Percentiles rank a stretch among this genome's conserved stretches.
Evolutionary conservation across 2,113 vertebrate species (phyloP).

Genomic region (Elephantulus edwardii): DNA sequence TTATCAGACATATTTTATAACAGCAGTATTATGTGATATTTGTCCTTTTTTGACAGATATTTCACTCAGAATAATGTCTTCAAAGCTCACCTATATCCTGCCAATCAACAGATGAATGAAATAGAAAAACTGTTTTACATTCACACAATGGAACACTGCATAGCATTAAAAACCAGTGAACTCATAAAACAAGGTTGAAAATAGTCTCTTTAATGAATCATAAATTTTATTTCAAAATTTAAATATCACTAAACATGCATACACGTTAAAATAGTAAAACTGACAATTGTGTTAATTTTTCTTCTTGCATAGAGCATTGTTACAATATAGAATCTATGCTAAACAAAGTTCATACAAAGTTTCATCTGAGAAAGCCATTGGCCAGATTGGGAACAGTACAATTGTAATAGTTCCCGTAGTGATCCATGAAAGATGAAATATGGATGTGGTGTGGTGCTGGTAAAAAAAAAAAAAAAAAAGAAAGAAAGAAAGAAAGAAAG

Average conservation of each 20-base stretch:
- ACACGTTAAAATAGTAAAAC: constrained; percentile 84
- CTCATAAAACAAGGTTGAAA: too few relatives aligned
- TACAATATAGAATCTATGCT: constrained; percentile 88
- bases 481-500: too few relatives aligned
- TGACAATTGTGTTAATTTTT: constrained; percentile 82
- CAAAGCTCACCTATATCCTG: too few relatives aligned
- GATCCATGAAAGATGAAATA: constrained; percentile 73
- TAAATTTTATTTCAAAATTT: constrained; percentile 88
- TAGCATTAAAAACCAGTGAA: too few relatives aligned
- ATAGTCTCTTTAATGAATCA: constrained; percentile 58
- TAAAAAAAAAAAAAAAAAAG: constrained; percentile 28
- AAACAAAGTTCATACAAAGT: constrained; percentile 88
- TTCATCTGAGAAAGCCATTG: constrained; percentile 84
- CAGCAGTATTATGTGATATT: too few relatives aligned
- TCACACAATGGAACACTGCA: too few relatives aligned
- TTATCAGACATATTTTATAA: too few relatives aligned
- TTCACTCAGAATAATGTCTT: too few relatives aligned
- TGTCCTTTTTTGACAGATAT: too few relatives aligned
- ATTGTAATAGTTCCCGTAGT: constrained; percentile 85
- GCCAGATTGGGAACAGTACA: constrained; percentile 81
- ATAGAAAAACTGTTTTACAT: too few relatives aligned
- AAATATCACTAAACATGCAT: constrained; percentile 89
- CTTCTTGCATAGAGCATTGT: constrained; percentile 85
- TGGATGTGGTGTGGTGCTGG: constrained; percentile 71
- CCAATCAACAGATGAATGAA: too few relatives aligned